Evolutionary conservation across 1,140 invertebrate genomes (phyloP).

Genomic region (Periplaneta americana): DNA sequence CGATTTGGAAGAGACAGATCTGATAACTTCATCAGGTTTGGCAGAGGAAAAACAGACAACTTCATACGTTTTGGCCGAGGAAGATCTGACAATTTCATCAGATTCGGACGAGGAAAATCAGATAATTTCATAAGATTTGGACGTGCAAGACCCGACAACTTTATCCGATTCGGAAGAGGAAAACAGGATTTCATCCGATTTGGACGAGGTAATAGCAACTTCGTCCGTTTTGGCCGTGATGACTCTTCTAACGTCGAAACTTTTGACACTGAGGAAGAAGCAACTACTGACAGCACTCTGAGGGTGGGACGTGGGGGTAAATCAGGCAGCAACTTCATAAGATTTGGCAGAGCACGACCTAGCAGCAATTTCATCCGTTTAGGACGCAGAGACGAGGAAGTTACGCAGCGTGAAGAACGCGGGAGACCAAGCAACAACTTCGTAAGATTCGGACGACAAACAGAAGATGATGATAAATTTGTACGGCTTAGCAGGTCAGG

Average conservation of each 20-base stretch:
- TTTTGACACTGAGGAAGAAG: background rate
- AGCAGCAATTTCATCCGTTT: constrained; percentile 28
- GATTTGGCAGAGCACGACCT: constrained; percentile 27
- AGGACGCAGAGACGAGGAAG: constrained; percentile 14
- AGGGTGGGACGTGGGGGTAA: constrained; percentile 20
- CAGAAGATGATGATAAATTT: background rate
- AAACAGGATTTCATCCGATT: no score
- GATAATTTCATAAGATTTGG: constrained; percentile 22
- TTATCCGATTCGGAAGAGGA: no score
- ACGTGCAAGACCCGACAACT: no score
- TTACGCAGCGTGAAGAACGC: background rate
- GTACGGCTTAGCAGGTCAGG: background rate
- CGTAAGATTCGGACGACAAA: background rate
- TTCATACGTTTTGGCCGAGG: constrained; percentile 10
- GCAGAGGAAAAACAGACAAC: constrained; percentile 13
- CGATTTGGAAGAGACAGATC: constrained; percentile 29
- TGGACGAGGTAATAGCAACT: background rate
- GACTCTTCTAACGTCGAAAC: background rate
- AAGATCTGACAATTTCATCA: background rate
- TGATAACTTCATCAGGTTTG: constrained; percentile 28
- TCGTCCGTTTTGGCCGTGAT: no score
- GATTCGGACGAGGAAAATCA: background rate
- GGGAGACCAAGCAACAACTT: background rate
- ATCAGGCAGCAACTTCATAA: constrained; percentile 28
- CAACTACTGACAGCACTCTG: constrained; percentile 17